Evolutionary conservation across 1,140 invertebrate genomes (phyloP).

Genomic region (Popillia japonica): DNA sequence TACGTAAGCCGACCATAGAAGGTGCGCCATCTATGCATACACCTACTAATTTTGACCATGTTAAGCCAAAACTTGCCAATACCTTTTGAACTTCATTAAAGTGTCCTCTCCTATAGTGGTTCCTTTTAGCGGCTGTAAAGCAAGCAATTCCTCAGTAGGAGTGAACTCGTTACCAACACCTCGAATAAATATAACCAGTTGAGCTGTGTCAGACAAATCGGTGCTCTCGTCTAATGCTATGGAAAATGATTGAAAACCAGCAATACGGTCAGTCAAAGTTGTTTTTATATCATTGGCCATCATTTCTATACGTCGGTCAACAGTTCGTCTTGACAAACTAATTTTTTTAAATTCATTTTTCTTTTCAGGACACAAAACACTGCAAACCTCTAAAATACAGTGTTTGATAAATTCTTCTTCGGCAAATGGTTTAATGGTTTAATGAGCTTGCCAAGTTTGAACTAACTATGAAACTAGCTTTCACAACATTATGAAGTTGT

Average conservation of each 20-base stretch:
- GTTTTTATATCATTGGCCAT: constrained; percentile 12
- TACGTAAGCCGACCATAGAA: constrained; percentile 5
- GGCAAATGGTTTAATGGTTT: not conserved
- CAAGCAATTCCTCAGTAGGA: not conserved
- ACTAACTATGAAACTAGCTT: constrained; percentile 5
- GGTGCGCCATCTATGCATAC: no score
- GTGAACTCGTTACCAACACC: not conserved
- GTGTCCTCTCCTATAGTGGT: not conserved
- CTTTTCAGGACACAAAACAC: constrained; percentile 3
- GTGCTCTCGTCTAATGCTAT: constrained; percentile 9
- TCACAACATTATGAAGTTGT: constrained; percentile 11
- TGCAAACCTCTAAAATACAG: no score
- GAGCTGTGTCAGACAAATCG: not conserved
- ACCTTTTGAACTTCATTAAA: not conserved
- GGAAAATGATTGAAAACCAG: no score
- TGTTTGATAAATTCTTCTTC: no score
- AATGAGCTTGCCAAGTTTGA: not conserved
- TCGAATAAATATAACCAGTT: not conserved
- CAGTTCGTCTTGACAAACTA: constrained; percentile 10
- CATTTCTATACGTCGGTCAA: not conserved
- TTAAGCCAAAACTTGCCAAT: not conserved
- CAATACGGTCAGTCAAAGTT: no score
- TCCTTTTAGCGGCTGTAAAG: not conserved
- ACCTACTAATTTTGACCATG: not conserved
- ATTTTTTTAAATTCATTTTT: no score